phyloP scores from a whole-genome alignment of 2,113 vertebrate genomes.

The Corythoichthys haematopterus region DNA sequence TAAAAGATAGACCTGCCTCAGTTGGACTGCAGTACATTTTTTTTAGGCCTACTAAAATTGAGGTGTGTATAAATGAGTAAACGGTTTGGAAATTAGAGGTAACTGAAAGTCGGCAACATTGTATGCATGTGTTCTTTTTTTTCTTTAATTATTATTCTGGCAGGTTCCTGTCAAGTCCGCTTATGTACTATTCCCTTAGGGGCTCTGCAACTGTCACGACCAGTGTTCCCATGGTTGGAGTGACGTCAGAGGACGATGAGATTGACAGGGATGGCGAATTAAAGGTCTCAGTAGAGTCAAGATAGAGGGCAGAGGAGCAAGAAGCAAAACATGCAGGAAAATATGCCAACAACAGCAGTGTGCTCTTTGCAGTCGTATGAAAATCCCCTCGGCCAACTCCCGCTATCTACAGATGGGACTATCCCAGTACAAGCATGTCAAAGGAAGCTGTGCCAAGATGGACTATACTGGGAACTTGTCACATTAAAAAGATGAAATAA shows the following conservation, averaged over 20 bases:
- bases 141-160: not conserved
- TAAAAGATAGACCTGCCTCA: conserved; percentile 4
- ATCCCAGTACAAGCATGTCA: conserved; percentile 27
- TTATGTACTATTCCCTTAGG: conserved; percentile 20
- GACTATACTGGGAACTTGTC: conserved; percentile 57
- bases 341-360: conserved; percentile 38
- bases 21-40: conserved; percentile 12
- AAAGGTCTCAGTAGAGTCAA: conserved; percentile 56
- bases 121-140: conserved; percentile 36
- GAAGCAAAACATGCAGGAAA: conserved; percentile 56
- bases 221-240: conserved; percentile 63
- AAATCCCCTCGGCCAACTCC: conserved; percentile 39
- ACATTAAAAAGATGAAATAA: conserved; percentile 26
- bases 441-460: conserved; percentile 38
- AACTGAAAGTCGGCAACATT: not conserved
- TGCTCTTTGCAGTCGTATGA: conserved; percentile 47
- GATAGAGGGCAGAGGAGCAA: conserved; percentile 38
- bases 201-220: conserved; percentile 42
- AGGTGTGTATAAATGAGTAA: not conserved
- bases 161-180: conserved; percentile 26
- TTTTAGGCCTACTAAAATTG: not conserved
- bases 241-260: conserved; percentile 42
- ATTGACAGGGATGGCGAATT: conserved; percentile 61
- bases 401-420: conserved; percentile 16
- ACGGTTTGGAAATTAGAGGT: not conserved